These are phyloP conservation scores for Sphaeridia pumilis DNA, from an alignment of 2,888 invertebrate genomes.

Conservation along the genomic window DNA sequence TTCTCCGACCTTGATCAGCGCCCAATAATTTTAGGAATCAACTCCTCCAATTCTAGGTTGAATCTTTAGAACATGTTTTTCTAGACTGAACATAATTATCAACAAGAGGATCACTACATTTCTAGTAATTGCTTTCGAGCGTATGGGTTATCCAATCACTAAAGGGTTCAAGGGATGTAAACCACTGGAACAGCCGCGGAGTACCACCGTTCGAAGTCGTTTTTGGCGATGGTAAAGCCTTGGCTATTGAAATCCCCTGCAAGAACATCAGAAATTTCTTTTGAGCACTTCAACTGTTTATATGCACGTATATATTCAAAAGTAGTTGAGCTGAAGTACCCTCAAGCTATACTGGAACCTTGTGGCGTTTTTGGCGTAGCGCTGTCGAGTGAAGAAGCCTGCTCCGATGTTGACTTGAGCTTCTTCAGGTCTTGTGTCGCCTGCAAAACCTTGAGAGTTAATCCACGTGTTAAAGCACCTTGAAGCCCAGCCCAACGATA, in stretches of 20 bases:
- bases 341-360: not conserved
- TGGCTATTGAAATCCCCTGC: not conserved
- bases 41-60: no score
- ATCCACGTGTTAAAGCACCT: no score
- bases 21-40: no score
- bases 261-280: not conserved
- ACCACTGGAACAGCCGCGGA: not conserved
- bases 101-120: no score
- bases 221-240: not conserved
- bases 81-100: no score
- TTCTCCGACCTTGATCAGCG: no score
- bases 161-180: not conserved
- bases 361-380: not conserved
- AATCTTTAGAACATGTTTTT: no score
- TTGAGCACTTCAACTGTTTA: not conserved
- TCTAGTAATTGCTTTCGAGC: not conserved
- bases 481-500: no score
- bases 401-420: not conserved
- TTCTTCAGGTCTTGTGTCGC: not conserved
- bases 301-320: not conserved
- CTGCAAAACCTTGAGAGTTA: no score
- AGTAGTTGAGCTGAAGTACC: not conserved
- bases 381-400: not conserved
- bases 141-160: not conserved
- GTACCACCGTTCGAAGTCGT: not conserved